These are phyloP conservation scores for Magallana nippona DNA, from an alignment of 2,888 invertebrate genomes.

Conservation along the genomic window DNA sequence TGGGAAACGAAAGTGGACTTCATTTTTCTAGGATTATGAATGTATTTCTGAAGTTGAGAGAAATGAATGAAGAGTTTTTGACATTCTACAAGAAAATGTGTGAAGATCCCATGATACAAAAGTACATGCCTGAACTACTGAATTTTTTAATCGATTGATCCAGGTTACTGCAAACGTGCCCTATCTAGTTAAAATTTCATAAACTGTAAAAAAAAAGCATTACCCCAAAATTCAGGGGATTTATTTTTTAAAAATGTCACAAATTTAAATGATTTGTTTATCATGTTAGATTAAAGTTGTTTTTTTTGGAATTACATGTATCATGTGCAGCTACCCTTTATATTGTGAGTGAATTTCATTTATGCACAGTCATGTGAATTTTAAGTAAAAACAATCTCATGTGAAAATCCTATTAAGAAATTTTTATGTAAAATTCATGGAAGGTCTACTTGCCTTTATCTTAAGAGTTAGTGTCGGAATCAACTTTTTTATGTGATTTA, in stretches of 20 bases:
- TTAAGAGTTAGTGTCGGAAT: too few relatives aligned
- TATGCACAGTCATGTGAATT: too few relatives aligned
- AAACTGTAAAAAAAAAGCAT: not conserved
- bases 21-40: slow-evolving; percentile 45
- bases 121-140: slow-evolving; percentile 43
- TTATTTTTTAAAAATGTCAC: not conserved
- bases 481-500: too few relatives aligned
- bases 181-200: too few relatives aligned
- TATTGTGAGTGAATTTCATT: too few relatives aligned
- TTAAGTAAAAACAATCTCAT: too few relatives aligned
- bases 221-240: not conserved
- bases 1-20: slow-evolving; percentile 13
- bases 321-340: too few relatives aligned
- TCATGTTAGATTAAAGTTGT: not conserved
- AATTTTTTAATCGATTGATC: slow-evolving; percentile 45
- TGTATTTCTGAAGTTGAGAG: slow-evolving; percentile 45
- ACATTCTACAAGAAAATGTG: slow-evolving; percentile 43
- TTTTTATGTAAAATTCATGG: too few relatives aligned
- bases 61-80: slow-evolving; percentile 43
- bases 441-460: too few relatives aligned
- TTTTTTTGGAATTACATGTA: too few relatives aligned
- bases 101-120: slow-evolving; percentile 41
- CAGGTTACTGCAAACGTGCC: not conserved
- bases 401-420: too few relatives aligned
- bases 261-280: not conserved